Base-by-base conservation (phyloP, 2,888 invertebrate species). In the Pammene aurita region DNA sequence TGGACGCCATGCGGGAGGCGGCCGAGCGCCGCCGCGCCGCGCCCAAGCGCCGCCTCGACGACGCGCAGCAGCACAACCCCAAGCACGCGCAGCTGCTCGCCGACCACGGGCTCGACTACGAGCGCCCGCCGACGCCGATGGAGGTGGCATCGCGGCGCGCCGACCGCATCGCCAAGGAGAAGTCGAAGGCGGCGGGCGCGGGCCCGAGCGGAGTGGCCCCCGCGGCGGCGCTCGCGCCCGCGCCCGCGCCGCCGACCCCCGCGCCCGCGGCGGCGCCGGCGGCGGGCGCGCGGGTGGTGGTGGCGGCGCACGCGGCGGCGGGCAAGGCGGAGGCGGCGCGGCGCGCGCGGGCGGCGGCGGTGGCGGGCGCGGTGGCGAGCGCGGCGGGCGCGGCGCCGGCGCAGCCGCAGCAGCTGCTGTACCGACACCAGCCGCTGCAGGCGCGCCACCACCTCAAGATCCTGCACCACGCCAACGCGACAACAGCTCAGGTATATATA, bases 21-120 rank as follows among this genome's bases (percentile, higher is more conserved):
- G 94, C 95, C 72, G 94, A 95, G 82, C 96, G 96, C 75, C 95
- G 96, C 74, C 94, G 95, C 72, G 95, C 96, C 5, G 95, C 96
- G 7, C 95, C 96, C 58, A 96, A 96, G 82, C 96, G 96, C 41
- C 93, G 96, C 26, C 94, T 95, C 71, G 95, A 95, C 75, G 96
- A 96, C 81, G 78, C 80, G 73, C 95, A 96, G 10, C 92, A 93
- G 58, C 90, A 94, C 76, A 97, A 97, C 89, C 97, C 96, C 50
- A 97, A 97, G 84, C 97, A 97, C 85, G 95, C 96, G 35, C 96
- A 96, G 60, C 95, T 97, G 71, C 90, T 98, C 77, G 94, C 94
- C 70, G 98, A 98, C 75, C 96, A 95, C 83, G 97, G 96, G 44
- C 96, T 99, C 71, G 95, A 95, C 78, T 96, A 97, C 82, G 98